Evolutionary conservation across 2,888 invertebrate genomes (phyloP).

Genomic region (Glaucopsyche alexis): DNA sequence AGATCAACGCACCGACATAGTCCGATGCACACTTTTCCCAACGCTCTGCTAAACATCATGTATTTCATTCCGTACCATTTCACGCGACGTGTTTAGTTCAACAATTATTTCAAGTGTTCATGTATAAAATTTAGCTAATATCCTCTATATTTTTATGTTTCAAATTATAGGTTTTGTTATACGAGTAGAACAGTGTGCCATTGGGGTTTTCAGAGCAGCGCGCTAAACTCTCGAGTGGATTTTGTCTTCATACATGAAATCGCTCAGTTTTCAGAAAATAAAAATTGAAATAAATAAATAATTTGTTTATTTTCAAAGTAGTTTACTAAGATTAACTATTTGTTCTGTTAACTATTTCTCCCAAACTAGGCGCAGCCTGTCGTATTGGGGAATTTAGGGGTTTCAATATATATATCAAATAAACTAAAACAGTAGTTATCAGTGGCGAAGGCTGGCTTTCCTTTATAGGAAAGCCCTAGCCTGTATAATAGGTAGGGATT

Average conservation of each 20-base stretch:
- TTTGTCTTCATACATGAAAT: neutral
- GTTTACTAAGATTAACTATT: too few species aligned
- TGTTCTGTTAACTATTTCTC: too few species aligned
- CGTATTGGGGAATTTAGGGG: too few species aligned
- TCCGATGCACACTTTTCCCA: slow-evolving; percentile 67
- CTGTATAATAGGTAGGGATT: too few species aligned
- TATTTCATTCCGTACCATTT: slow-evolving; percentile 45
- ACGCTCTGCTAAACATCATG: slow-evolving; percentile 61
- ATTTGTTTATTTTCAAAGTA: too few species aligned
- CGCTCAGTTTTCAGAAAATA: too few species aligned
- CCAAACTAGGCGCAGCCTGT: too few species aligned
- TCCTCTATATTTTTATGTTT: neutral
- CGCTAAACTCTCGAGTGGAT: neutral
- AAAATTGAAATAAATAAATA: too few species aligned
- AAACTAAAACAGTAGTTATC: too few species aligned
- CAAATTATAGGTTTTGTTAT: neutral
- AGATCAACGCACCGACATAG: slow-evolving; percentile 62
- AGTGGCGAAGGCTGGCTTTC: too few species aligned
- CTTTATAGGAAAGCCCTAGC: too few species aligned
- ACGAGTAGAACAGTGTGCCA: neutral
- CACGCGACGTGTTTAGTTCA: slow-evolving; percentile 33
- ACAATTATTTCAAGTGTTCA: slow-evolving; percentile 27
- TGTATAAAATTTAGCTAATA: slow-evolving; percentile 3
- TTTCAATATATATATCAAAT: too few species aligned
- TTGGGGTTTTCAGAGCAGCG: neutral